A percentile compares a stretch with the other conserved stretches of the same genome.
phyloP scores from a whole-genome alignment of 2,888 invertebrate species.

The Nemotelus nigrinus region DNA sequence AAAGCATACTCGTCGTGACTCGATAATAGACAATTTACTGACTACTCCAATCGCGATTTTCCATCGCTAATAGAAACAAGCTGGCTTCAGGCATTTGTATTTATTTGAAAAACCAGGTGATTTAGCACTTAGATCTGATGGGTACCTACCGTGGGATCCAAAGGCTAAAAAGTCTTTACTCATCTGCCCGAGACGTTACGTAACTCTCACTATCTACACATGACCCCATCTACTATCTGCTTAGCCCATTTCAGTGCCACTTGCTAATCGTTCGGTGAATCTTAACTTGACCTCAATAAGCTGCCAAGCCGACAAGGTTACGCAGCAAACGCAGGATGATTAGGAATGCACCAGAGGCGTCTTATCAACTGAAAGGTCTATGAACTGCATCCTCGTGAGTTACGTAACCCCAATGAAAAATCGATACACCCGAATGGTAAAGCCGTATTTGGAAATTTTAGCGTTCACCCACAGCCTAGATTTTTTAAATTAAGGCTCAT shows the following conservation, averaged over 20 bases:
- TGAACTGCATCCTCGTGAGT: not conserved
- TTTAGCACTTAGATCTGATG: no score
- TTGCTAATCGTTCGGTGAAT: constrained; percentile 14
- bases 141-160: no score
- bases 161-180: no score
- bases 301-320: constrained; percentile 17
- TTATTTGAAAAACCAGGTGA: no score
- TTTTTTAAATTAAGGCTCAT: no score
- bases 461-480: no score
- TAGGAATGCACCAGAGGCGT: constrained; percentile 4
- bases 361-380: constrained; percentile 27
- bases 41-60: no score
- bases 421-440: constrained; percentile 8
- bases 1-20: no score
- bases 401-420: constrained; percentile 25
- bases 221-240: constrained; percentile 21
- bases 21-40: no score
- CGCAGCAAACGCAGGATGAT: constrained; percentile 16
- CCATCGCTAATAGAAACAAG: no score
- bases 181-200: not conserved
- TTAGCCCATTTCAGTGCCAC: constrained; percentile 1
- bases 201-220: constrained; percentile 5
- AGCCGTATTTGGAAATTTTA: not conserved
- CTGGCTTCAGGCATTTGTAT: no score
- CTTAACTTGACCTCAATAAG: constrained; percentile 9